These are phyloP conservation scores for Decapterus maruadsi DNA, from an alignment of 2,797 vertebrate genomes.

Conservation along the genomic window DNA sequence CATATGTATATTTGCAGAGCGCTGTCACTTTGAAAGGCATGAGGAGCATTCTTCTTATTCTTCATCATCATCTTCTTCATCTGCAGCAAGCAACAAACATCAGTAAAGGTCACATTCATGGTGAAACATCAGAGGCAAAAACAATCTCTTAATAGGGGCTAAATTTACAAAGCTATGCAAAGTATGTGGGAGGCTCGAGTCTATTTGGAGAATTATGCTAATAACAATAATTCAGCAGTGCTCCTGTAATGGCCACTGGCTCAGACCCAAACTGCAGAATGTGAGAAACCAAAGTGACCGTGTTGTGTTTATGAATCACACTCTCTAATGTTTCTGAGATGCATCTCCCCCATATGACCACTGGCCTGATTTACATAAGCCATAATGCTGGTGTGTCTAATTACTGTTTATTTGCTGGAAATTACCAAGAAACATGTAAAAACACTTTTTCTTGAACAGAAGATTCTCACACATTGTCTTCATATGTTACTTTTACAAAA, in stretches of 20 bases:
- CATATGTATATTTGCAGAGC: conserved; percentile 39
- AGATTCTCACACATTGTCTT: background rate
- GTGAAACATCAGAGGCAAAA: conserved; percentile 22
- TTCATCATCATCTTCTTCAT: too few species aligned
- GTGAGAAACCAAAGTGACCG: conserved; percentile 14
- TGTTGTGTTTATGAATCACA: conserved; percentile 30
- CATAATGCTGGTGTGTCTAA: background rate
- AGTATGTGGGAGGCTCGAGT: conserved; percentile 16
- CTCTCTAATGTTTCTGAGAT: conserved; percentile 28
- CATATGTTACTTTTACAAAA: background rate
- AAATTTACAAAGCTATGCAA: conserved; percentile 43
- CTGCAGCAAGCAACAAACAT: conserved; percentile 18
- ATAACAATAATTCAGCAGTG: conserved; percentile 47
- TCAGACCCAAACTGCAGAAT: conserved; percentile 29
- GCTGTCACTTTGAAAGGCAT: conserved; percentile 15
- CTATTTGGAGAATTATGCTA: conserved; percentile 33
- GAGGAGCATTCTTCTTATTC: conserved; percentile 1
- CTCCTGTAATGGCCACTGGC: conserved; percentile 18
- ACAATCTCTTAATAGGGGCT: conserved; percentile 27
- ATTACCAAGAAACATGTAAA: background rate
- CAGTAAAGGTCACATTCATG: conserved; percentile 43
- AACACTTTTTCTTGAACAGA: background rate
- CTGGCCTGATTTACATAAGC: conserved; percentile 8
- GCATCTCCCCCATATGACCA: background rate
- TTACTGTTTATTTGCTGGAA: background rate